Base-by-base conservation (phyloP, 1,140 invertebrate genomes). In the Platorchestia sp. region DNA sequence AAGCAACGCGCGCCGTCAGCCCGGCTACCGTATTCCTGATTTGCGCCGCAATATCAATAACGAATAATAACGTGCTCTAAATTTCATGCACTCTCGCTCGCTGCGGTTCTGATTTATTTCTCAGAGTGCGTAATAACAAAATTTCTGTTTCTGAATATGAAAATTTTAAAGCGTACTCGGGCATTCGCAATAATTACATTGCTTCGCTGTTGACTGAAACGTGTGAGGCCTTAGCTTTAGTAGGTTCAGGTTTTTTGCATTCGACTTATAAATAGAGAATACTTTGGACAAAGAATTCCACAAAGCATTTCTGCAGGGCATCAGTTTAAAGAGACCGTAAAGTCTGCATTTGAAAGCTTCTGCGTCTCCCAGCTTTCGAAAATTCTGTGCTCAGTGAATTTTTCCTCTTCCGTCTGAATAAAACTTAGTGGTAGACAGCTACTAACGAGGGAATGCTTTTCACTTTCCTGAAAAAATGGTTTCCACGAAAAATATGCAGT, bases 401-500 rank as follows among this genome's bases (percentile, higher is more conserved):
- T 75, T 36, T 75, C 36, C 36, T 75, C 14, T 75, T 75, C 27
- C 14, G 7, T 36, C 59, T 75, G 59, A 75, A 75, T 75, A 75
- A 75, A 36, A 75, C 59, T 75, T 75, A 75, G 59, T 75, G 59
- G 59, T 75, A 36, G 59, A 75, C 59, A 75, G 59, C 59, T 75
- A 75, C 59, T 75, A 75, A 75, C 59, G 59, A 75, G 59, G 59
- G 59, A 75, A 75, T 75, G 59, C 59, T 75, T 75, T 75, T 75
- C 59, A 36, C 59, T 10, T 51, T 19, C 36, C 27, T 36, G 36
- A 22, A 75, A 36, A 75, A 75, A 75, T 3, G 27, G 14, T 22
- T 1, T 75, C 36, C 36, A 10, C 59, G 36, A 22, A 36, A 51
- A 75, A 75, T 22, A 19, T 27, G 7, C 27, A 75, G 10, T 75